Conservation (phyloP, 2,888 invertebrate genomes). For the Thecocarcelia acutangulata region DNA sequence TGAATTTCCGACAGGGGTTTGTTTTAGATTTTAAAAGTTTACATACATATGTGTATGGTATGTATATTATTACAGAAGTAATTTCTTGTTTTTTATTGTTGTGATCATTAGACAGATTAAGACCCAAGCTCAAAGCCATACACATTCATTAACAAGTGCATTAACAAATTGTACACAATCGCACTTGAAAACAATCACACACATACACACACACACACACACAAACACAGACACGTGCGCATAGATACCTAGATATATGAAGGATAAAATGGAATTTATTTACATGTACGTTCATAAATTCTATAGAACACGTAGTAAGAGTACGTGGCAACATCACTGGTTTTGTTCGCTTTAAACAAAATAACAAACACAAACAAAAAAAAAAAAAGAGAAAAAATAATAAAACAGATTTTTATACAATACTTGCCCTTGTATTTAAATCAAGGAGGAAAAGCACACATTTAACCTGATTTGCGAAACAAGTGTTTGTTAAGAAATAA, state of each 20-base stretch:
- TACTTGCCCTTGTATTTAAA: slow-evolving; percentile 44
- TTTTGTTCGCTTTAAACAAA: slow-evolving; percentile 22
- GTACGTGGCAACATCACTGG: slow-evolving; percentile 5
- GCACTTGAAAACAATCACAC: background rate
- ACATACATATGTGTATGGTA: too few species aligned
- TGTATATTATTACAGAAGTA: background rate
- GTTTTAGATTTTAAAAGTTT: too few species aligned
- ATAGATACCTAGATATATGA: background rate
- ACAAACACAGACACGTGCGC: too few species aligned
- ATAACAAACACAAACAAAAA: background rate
- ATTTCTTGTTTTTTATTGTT: slow-evolving; percentile 6
- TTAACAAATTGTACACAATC: slow-evolving; percentile 14
- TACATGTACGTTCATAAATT: too few species aligned
- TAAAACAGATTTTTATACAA: slow-evolving; percentile 32
- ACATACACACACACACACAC: too few species aligned
- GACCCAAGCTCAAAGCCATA: slow-evolving; percentile 53
- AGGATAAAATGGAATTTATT: background rate
- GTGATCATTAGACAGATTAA: slow-evolving; percentile 57
- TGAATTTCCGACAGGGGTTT: too few species aligned
- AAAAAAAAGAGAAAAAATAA: slow-evolving; percentile 2
- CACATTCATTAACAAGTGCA: slow-evolving; percentile 6
- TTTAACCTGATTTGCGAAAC: slow-evolving; percentile 18
- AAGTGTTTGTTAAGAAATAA: background rate
- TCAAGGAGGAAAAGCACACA: slow-evolving; percentile 16
- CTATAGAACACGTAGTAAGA: too few species aligned